Evolutionary conservation across 2,113 vertebrate genomes (phyloP).

Genomic region (Ptychochromis oligacanthus): DNA sequence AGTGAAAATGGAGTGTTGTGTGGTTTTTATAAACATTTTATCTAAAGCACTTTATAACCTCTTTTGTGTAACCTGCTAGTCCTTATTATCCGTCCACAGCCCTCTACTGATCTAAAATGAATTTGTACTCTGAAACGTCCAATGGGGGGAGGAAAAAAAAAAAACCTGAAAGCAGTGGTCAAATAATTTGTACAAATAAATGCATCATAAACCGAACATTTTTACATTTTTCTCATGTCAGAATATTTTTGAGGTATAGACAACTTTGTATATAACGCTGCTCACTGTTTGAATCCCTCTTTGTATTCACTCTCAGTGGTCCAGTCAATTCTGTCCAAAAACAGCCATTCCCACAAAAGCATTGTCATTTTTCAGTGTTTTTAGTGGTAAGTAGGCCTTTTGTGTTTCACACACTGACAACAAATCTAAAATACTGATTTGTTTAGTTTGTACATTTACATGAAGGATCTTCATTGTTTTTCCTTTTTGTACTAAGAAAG

Average conservation of each 20-base stretch:
- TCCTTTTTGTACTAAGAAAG: conserved; percentile 86
- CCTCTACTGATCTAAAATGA: conserved; percentile 59
- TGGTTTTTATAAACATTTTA: conserved; percentile 82
- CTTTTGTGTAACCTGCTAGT: conserved; percentile 78
- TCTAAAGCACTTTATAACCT: conserved; percentile 87
- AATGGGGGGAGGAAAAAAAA: conserved; percentile 7
- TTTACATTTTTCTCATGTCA: conserved; percentile 59
- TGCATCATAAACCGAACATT: conserved; percentile 40
- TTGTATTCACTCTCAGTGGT: conserved; percentile 66
- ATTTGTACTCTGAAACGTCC: conserved; percentile 64
- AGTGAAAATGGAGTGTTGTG: conserved; percentile 68
- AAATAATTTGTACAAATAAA: conserved; percentile 63
- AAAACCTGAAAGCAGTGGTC: conserved; percentile 30
- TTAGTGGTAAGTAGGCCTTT: conserved; percentile 44
- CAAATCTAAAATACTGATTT: conserved; percentile 37
- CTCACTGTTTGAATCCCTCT: conserved; percentile 62
- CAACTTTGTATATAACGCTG: conserved; percentile 65
- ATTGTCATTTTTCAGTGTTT: conserved; percentile 57
- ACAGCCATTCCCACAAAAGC: conserved; percentile 64
- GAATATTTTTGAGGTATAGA: conserved; percentile 55
- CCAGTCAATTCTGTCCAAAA: conserved; percentile 66
- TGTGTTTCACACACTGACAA: conserved; percentile 43
- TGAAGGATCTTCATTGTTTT: conserved; percentile 78
- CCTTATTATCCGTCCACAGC: conserved; percentile 73
- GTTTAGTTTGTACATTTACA: conserved; percentile 52